phyloP scores from a whole-genome alignment of 2,113 vertebrate genomes.

The Merops nubicus region DNA sequence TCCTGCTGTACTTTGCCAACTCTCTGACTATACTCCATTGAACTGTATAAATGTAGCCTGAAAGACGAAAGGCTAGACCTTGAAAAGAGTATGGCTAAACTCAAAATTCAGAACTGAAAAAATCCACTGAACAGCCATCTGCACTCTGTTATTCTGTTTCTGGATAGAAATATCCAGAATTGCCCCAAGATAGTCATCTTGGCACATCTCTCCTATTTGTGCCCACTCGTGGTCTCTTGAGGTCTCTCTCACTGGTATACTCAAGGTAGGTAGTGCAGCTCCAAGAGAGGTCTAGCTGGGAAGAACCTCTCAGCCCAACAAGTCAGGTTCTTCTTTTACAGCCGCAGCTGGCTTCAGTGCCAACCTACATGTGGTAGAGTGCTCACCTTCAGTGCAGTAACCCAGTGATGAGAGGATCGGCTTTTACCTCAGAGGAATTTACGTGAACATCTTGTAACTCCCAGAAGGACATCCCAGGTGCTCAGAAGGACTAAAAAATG shows the following conservation, averaged over 20 bases:
- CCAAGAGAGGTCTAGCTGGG: neutral
- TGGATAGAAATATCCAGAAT: neutral
- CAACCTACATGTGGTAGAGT: neutral
- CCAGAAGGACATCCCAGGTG: neutral
- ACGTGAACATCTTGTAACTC: neutral
- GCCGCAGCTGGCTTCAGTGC: neutral
- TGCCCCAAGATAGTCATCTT: neutral
- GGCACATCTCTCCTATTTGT: neutral
- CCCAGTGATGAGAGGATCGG: neutral
- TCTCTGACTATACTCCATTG: neutral
- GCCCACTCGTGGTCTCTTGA: neutral
- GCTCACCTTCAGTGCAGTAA: neutral
- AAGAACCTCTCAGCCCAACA: neutral
- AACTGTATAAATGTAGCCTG: neutral
- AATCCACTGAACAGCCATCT: neutral
- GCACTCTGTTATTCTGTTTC: neutral
- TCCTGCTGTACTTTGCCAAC: neutral
- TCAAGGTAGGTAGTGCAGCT: neutral
- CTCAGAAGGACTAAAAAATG: neutral
- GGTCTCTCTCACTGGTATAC: too few species aligned
- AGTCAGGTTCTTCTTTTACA: neutral
- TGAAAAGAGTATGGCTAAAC: neutral
- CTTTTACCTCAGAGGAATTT: neutral
- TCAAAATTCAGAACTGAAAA: neutral
- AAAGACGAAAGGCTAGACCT: neutral